Evolutionary conservation across 2,888 invertebrate genomes (phyloP).

Genomic region (Heliconius charithonia): DNA sequence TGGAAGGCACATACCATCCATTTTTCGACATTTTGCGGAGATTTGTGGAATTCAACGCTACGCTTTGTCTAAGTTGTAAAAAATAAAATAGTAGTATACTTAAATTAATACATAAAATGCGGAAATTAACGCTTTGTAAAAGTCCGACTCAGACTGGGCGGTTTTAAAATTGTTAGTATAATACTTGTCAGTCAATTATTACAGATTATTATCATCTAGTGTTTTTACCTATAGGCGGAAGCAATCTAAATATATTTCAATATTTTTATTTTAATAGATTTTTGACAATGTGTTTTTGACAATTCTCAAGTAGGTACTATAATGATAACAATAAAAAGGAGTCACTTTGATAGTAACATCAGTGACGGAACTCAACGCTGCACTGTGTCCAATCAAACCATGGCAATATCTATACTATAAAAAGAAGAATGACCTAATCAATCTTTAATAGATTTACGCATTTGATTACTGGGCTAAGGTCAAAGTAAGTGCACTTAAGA

Average conservation of each 20-base stretch:
- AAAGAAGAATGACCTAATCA: background rate
- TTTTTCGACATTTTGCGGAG: too few species aligned
- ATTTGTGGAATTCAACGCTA: too few species aligned
- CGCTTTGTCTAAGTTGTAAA: background rate
- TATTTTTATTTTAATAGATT: background rate
- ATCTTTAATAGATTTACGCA: background rate
- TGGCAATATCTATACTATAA: background rate
- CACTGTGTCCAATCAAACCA: background rate
- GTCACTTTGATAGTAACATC: background rate
- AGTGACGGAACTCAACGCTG: background rate
- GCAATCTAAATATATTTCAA: background rate
- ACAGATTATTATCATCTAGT: background rate
- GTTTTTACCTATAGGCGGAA: background rate
- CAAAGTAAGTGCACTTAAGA: constrained; percentile 6
- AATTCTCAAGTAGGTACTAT: background rate
- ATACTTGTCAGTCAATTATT: background rate
- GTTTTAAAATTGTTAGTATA: background rate
- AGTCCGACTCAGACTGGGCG: background rate
- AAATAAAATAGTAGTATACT: background rate
- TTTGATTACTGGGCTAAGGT: constrained; percentile 7
- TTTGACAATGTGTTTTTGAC: background rate
- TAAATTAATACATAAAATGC: background rate
- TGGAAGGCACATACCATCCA: too few species aligned
- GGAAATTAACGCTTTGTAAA: background rate
- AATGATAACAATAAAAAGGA: too few species aligned